These are phyloP conservation scores for Diogma glabrata DNA, from an alignment of 2,888 invertebrate species.

Conservation along the genomic window DNA sequence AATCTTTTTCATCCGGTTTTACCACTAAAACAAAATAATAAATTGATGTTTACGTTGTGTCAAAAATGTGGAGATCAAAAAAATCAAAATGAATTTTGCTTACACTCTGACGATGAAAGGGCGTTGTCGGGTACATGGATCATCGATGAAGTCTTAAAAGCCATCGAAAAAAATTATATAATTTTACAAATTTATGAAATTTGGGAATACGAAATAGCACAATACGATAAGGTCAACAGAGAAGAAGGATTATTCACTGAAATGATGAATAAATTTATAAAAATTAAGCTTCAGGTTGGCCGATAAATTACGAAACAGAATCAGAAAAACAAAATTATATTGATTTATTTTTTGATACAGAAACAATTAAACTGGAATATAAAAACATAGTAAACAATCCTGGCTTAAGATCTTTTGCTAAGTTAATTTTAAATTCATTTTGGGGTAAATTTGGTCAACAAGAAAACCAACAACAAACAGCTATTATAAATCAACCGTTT, in stretches of 20 bases:
- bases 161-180: constrained; percentile 23
- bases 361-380: constrained; percentile 20
- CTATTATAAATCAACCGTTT: neutral
- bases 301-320: constrained; percentile 13
- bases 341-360: constrained; percentile 17
- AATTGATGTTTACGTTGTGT: constrained; percentile 23
- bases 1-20: constrained; percentile 23
- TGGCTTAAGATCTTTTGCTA: constrained; percentile 21
- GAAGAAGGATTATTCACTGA: constrained; percentile 20
- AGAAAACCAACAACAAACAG: constrained; percentile 13
- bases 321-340: constrained; percentile 20
- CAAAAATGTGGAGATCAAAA: too few relatives aligned
- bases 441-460: constrained; percentile 25
- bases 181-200: constrained; percentile 23
- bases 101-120: constrained; percentile 19
- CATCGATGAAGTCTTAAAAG: constrained; percentile 24
- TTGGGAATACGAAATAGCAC: constrained; percentile 23
- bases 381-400: constrained; percentile 20
- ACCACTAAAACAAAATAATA: constrained; percentile 21
- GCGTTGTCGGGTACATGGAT: constrained; percentile 24
- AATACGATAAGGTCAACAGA: constrained; percentile 15
- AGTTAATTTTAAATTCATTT: constrained; percentile 24
- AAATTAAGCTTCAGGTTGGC: constrained; percentile 22
- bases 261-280: constrained; percentile 24
- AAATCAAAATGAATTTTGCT: too few relatives aligned